phyloP scores from a whole-genome alignment of 2,113 vertebrate species.

The Procavia capensis region DNA sequence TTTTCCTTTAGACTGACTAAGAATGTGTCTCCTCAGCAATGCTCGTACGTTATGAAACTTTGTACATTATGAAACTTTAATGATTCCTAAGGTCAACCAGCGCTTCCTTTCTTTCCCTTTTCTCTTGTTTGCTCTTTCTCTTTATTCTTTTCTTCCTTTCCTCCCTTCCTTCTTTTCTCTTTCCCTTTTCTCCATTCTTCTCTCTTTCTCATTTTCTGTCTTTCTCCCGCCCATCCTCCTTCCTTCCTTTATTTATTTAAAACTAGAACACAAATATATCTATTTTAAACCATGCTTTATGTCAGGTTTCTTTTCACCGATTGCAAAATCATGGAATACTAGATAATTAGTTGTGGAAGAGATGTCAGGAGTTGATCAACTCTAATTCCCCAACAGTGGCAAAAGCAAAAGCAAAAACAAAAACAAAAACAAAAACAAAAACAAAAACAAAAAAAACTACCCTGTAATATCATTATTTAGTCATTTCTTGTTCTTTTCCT shows the following conservation, averaged over 20 bases:
- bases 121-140: neutral
- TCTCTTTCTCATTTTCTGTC: too few species aligned
- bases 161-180: neutral
- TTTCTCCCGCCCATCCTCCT: neutral
- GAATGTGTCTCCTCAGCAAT: neutral
- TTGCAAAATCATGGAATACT: neutral
- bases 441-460: neutral
- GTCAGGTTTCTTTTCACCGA: neutral
- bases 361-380: neutral
- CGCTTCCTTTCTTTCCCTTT: neutral
- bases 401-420: too few species aligned
- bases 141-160: neutral
- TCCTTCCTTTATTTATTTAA: neutral
- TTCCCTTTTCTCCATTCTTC: too few species aligned
- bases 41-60: neutral
- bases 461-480: neutral
- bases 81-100: neutral
- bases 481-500: neutral
- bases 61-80: neutral
- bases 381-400: neutral
- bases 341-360: neutral
- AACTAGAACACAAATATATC: neutral
- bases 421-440: too few species aligned
- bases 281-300: slow-evolving; percentile 11
- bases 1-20: slow-evolving; percentile 53